Base-by-base conservation (phyloP, 2,888 invertebrate species). In the Ctena decussata region DNA sequence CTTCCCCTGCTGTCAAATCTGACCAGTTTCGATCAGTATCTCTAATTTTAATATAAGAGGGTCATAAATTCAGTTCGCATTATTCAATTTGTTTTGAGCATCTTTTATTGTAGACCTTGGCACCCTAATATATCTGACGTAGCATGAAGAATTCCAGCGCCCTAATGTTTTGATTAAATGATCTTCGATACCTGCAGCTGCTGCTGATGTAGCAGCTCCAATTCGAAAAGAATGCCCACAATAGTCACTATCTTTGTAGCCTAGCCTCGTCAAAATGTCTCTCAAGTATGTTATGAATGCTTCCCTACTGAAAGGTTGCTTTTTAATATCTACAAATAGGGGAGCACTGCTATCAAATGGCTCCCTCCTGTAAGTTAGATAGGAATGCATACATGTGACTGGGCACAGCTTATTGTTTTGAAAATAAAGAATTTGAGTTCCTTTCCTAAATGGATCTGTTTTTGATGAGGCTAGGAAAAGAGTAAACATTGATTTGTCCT, bases 221-320 rank as follows among this genome's bases (percentile, higher is more conserved):
- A 65, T 65, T n/a, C 65, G 27, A 65, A 65, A 65, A 8, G 65
- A 65, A 65, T 65, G 65, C 3, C 65, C 65, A 65, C 65, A n/a
- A 35, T 65, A 65, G 21, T 65, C 65, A 35, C 15, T 5, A 1
- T 3, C 18, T 15, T 12, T 35, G 21, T 35, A 65, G 1, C 65
- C 65, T 6, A 65, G 30, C 1, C 35, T 6, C 21, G 1, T 5
- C 1, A 65, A 11, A 11, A 35, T 8, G 12, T 65, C 30, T 35
- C 65, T 65, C 30, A 65, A 35, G 35, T 65, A 65, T 11, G 15
- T 35, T 11, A 35, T 35, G 18, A 65, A 65, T 5, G 18, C 3
- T 18, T 65, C 35, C 21, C 65, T 32, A 35, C 65, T 35, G 30
- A 65, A 35, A 65, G 65, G 65, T 15, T 18, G 65, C 1, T 35